Evolutionary conservation across 2,888 invertebrate species (phyloP), one percentile per base, ranked within the genome.

Genomic region (Drosophila birchii): DNA sequence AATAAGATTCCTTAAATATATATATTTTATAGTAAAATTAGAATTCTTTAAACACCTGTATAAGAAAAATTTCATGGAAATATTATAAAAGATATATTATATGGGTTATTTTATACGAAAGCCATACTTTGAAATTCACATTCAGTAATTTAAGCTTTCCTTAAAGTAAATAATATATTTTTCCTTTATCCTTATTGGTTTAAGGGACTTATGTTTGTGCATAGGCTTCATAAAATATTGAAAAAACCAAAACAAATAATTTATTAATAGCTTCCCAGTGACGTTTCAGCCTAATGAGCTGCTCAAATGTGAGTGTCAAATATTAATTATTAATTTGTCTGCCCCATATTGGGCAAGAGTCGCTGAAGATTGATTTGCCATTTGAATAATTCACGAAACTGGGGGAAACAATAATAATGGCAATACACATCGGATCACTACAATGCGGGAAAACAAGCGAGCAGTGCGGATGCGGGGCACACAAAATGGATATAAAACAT

Each of bases 311-410:
- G 11, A 36, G 56, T 36, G 69, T 20, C 57, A 36, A 44, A 36
- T 68, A 49, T 57, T 57, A 68, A 57, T 68, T 68, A 68, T 56
- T 18, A 68, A 47, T 36, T 20, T 49, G 41, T n/a, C 36, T 56
- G 57, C 56, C 41, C 70, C 70, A 63, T 43, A 71, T 71, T 71
- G 63, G 49, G 39, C 63, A 71, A 71, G 29, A 26, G 74, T 51
- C 41, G 20, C 55, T 3, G 51, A 39, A 55, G 63, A 63, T 63
- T 56, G 38, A 55, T 57, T 64, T 73, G 74, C 74, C 72, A 74
- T 72, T 72, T 72, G 47, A 72, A 70, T 72, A 49, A 71, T 61
- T 38, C 34, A 54, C 61, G 23, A 36, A 45, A 45, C 41, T 29
- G 54, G 67, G 44, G 45, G 55, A 67, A 63, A 54, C 34, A 62